Evolutionary conservation across 2,797 vertebrate species (phyloP).

Genomic region (Odontamblyopus rebecca): DNA sequence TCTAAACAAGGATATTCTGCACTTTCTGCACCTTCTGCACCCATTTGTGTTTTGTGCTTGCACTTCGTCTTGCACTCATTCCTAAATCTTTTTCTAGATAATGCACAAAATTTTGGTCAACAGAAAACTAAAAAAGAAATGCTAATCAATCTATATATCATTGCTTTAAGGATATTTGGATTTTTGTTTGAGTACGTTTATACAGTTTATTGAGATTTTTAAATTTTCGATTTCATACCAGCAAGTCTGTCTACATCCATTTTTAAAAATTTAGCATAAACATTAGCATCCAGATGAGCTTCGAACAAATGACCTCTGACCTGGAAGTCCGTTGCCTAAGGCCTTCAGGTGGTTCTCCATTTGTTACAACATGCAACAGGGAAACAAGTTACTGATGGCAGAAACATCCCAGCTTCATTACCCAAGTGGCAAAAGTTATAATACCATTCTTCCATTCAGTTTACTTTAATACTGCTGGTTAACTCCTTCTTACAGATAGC

Average conservation of each 20-base stretch:
- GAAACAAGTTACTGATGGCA: no score
- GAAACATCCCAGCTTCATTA: background rate
- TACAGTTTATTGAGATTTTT: background rate
- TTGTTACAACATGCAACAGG: background rate
- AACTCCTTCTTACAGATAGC: background rate
- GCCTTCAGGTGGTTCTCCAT: constrained; percentile 8
- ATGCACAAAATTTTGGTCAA: no score
- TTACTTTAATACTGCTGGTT: background rate
- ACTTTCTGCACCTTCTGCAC: no score
- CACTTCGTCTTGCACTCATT: no score
- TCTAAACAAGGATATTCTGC: no score
- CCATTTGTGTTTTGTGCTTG: no score
- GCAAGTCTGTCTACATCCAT: background rate
- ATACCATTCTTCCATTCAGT: no score
- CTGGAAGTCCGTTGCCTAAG: background rate
- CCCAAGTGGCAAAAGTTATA: background rate
- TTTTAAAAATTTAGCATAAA: background rate
- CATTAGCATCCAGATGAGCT: background rate
- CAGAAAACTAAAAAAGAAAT: background rate
- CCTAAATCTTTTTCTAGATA: no score
- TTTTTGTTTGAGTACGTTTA: background rate
- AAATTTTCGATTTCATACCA: background rate
- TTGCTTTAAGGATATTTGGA: background rate
- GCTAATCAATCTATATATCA: background rate
- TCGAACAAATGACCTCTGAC: constrained; percentile 3